Evolutionary conservation across 2,113 vertebrate genomes (phyloP), one percentile per base, ranked within the genome.

Genomic region (Tautogolabrus adspersus): DNA sequence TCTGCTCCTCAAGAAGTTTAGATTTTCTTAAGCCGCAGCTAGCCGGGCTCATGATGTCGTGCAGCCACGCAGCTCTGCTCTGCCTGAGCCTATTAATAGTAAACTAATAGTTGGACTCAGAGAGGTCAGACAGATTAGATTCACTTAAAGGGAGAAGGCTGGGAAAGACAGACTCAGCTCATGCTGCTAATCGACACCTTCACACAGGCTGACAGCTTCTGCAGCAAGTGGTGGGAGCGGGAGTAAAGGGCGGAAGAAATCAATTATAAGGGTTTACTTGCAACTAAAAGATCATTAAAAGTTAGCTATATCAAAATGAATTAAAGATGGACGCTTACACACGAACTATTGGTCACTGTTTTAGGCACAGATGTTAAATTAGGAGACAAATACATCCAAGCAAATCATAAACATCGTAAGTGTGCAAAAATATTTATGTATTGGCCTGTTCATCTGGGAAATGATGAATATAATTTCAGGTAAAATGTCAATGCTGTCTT

Each of bases 31-130:
- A 79, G 38, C 73, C 58, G 26, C 46, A 63, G 85, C 61, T 47
- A 30, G 60, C 75, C n/a, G 22, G 38, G 57, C 55, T 77, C 22
- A 42, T 10, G 6, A 55, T 71, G 81, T 75, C n/a, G 30, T 68
- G 55, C 18, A 49, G 52, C 75, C 40, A 38, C 16, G 19, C 79
- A 46, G 37, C 61, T 64, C 54, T 61, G 82, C 84, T 58, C 58
- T 26, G 67, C 81, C 54, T 40, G 71, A 87, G 81, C 73, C 92
- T 94, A 94, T 94, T 91, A 93, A 88, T 94, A 94, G 92, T 75
- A 79, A 88, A 87, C 89, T 91, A 89, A 93, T 77, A 86, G 89
- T 81, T 82, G 67, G 77, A 71, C 85, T 84, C 80, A 81, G 84
- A 69, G 85, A 85, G 91, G 88, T 92, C 91, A 91, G 85, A 77